Percentiles rank a stretch among this genome's conserved stretches.
These are phyloP conservation scores for Palaemon carinicauda DNA, from an alignment of 1,140 invertebrate genomes.

Conservation along the genomic window DNA sequence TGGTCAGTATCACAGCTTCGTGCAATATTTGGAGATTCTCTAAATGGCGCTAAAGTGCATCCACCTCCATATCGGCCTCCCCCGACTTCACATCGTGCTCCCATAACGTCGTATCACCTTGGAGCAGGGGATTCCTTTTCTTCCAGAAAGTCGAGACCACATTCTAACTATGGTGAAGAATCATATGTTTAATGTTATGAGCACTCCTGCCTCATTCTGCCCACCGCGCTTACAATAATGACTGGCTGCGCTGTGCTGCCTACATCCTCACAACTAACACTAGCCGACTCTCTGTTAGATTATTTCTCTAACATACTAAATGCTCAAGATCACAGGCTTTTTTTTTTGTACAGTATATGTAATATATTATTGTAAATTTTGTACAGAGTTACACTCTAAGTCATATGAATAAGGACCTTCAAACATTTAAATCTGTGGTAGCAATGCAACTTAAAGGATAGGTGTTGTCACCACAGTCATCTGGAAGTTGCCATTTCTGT, in stretches of 20 bases:
- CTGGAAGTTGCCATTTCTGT: not conserved
- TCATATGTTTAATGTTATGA: constrained; percentile 61
- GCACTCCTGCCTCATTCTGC: not conserved
- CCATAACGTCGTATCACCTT: constrained; percentile 62
- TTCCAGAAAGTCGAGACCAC: constrained; percentile 57
- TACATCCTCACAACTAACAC: constrained; percentile 45
- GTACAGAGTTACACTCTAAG: constrained; percentile 48
- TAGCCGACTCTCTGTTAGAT: constrained; percentile 54
- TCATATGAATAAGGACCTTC: constrained; percentile 48
- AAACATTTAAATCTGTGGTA: constrained; percentile 5
- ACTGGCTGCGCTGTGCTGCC: constrained; percentile 22
- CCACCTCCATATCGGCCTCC: constrained; percentile 62
- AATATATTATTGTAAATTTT: constrained; percentile 48
- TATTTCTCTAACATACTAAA: constrained; percentile 54
- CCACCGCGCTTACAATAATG: constrained; percentile 44
- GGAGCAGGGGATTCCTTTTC: constrained; percentile 59
- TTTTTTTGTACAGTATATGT: constrained; percentile 44
- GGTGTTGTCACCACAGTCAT: not conserved
- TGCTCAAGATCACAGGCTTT: constrained; percentile 54
- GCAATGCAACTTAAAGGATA: not conserved
- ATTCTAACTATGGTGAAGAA: constrained; percentile 62
- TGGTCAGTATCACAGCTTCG: constrained; percentile 66
- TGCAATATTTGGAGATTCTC: constrained; percentile 62
- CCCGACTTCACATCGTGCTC: constrained; percentile 61
- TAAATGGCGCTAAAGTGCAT: constrained; percentile 56